Evolutionary conservation across 2,888 invertebrate genomes (phyloP), one percentile per base, ranked within the genome.

Genomic region (Caenorhabditis japonica): DNA sequence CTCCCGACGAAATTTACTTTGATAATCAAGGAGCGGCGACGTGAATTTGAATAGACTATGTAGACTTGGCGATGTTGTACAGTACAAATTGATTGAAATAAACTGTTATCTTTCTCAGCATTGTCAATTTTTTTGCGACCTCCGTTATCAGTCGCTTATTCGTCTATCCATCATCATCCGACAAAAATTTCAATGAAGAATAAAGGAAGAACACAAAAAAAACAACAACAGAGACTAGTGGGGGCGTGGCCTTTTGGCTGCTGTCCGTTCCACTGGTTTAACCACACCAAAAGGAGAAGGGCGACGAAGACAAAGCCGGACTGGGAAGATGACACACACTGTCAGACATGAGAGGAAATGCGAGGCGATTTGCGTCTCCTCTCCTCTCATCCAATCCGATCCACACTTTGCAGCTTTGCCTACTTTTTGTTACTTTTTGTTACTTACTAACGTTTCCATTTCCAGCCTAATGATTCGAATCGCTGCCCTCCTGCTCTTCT

Each of bases 1-100:
- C 83, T 55, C 85, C 85, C 17, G 84, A 83, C 34, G 81, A 83
- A 23, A 77, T 84, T 39, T 86, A 86, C 69, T 86, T 86, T 58
- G 84, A 85, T 68, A 86, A 86, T 59, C 86, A 86, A 49, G 80
- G 79, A 36, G 80, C 82, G 3, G 82, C 82, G 4, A 80, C 80
- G 10, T 82, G 25, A 60, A 27, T n/a, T n/a, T n/a, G n/a, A n/a
- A n/a, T n/a, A n/a, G n/a, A n/a, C n/a, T n/a, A n/a, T n/a, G n/a
- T n/a, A n/a, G n/a, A n/a, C n/a, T n/a, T n/a, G n/a, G n/a, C n/a
- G n/a, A n/a, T n/a, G n/a, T n/a, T n/a, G n/a, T n/a, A n/a, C n/a
- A n/a, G n/a, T n/a, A n/a, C n/a, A n/a, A n/a, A n/a, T n/a, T n/a
- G n/a, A n/a, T n/a, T n/a, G 30, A 30, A 30, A 30, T 30, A 30